Base-by-base conservation (phyloP, 2,113 vertebrate genomes). In the Triplophysa dalaica region DNA sequence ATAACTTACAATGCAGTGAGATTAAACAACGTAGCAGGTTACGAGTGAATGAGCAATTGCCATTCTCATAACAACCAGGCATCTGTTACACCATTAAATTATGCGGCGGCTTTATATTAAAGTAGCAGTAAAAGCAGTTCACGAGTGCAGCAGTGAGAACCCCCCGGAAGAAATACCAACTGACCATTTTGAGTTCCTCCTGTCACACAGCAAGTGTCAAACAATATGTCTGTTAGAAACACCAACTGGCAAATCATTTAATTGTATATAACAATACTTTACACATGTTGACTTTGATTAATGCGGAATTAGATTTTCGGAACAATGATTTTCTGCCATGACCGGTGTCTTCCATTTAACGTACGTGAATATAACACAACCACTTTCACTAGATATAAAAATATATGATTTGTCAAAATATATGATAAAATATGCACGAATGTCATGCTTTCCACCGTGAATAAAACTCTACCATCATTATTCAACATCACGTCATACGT, bases 401-500 rank as follows among this genome's bases (percentile, higher is more conserved):
- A 50, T 50, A 38, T 16, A 58, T 58, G 19, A 21, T 56, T 56
- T 56, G 33, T 0, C 6, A 17, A 56, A 56, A n/a, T n/a, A 4
- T 17, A 11, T 41, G 22, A 14, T 73, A 2, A 41, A 5, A 21
- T 16, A 43, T 22, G 33, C 3, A 60, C n/a, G 58, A 8, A 41
- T 14, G 14, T 10, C 2, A 5, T 6, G 8, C 68, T 54, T 56
- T 26, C 0, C 21, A 16, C 1, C 7, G 26, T 38, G 10, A 56
- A 41, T 8, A n/a, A 26, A 62, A 48, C 6, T 70, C 8, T 12
- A 33, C 41, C 38, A 1, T 13, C 16, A 11, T 24, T 11, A 26
- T 48, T 14, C 58, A 6, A 62, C 24, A 50, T 16, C 8, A n/a
- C 14, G 9, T 26, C 62, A 26, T 56, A 79, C 85, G 89, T 90